Evolutionary conservation across 2,888 invertebrate genomes (phyloP), one percentile per base, ranked within the genome.

Genomic region (Carabus problematicus): DNA sequence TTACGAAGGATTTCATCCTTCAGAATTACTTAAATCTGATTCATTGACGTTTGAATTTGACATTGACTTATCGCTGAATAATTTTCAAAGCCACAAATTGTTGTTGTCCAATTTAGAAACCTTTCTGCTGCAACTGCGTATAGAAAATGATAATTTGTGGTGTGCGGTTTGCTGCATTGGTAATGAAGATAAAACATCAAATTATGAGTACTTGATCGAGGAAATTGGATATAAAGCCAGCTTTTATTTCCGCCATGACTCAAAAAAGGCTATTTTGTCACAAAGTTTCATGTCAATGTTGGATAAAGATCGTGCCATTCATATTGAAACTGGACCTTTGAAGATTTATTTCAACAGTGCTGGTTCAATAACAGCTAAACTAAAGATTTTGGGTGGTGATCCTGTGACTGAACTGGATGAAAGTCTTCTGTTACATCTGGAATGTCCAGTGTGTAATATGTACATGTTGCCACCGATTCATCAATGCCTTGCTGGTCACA

Each of bases 401-500:
- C 39, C 55, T 19, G 14, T 56, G 12, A 73, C 75, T 14, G 74
- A 74, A 14, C 69, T 76, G 8, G 76, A 77, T 63, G 78, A 79
- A 49, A 75, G 75, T 56, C 72, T 79, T 69, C 63, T 79, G 41
- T 75, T 74, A n/a, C 75, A 75, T 60, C 77, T 80, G 63, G 79
- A 79, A 72, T 80, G 80, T 70, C 79, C 80, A 6, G 76, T 79
- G 0, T 80, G 80, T 67, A 79, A 78, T 63, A 73, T 72, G 29
- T 75, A 76, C 54, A 80, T 80, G 80, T 76, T 76, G 63, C 79
- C 79, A 0, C 80, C 79, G 0, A 80, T 80, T 63, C 78, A 73
- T 54, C 80, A 79, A 64, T 80, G 80, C 67, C 74, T 77, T 58
- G 74, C 76, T 14, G 79, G 80, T 0, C 80, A 80, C 70, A 79